phyloP scores from a whole-genome alignment of 1,140 invertebrate species.

The Belonocnema kinseyi region DNA sequence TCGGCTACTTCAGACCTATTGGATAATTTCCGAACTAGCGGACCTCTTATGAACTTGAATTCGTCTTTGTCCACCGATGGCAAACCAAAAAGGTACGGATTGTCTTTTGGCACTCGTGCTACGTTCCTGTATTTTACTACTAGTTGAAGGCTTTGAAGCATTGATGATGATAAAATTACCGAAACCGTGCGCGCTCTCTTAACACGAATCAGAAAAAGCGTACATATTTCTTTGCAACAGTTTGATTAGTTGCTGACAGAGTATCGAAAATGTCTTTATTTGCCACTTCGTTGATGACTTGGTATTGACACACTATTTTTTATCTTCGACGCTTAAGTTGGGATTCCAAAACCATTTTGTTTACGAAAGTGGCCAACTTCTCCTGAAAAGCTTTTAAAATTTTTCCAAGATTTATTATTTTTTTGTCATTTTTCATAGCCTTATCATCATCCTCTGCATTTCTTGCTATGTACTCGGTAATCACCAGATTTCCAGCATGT shows the following conservation, averaged over 20 bases:
- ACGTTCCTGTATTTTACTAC: not conserved
- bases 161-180: not conserved
- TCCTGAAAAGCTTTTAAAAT: not conserved
- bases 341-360: not conserved
- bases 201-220: not conserved
- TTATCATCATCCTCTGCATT: too few species aligned
- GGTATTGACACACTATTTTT: not conserved
- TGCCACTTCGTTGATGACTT: not conserved
- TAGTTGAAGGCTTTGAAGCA: not conserved
- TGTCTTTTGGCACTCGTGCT: not conserved
- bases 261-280: not conserved
- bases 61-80: not conserved
- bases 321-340: not conserved
- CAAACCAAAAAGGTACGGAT: not conserved
- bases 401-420: not conserved
- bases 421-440: not conserved
- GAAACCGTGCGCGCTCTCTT: not conserved
- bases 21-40: not conserved
- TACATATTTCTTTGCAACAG: not conserved
- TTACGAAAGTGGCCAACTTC: not conserved
- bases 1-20: not conserved
- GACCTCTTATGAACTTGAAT: not conserved
- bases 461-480: not conserved
- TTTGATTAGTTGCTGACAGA: not conserved
- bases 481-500: not conserved